phyloP scores from a whole-genome alignment of 1,140 invertebrate species.

The Orchesella cincta region DNA sequence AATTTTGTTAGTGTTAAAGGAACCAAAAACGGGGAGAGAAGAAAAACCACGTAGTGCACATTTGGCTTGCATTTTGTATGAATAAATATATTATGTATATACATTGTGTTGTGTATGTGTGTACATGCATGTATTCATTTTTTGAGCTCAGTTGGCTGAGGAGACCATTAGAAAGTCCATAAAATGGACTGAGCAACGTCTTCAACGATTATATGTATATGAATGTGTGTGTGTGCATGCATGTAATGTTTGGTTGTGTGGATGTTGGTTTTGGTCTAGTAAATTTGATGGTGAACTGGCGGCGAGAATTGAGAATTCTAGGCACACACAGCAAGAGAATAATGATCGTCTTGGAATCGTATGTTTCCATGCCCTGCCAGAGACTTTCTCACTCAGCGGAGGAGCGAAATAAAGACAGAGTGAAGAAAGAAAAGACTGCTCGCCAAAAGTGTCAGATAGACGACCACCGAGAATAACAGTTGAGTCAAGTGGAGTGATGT shows the following conservation, averaged over 20 bases:
- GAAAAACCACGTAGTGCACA: not conserved
- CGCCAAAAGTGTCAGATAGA: conserved; percentile 3
- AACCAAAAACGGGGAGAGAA: not conserved
- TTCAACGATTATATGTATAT: too few relatives aligned
- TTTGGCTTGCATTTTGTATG: not conserved
- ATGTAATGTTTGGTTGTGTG: not conserved
- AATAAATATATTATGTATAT: not conserved
- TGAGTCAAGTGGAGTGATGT: not conserved
- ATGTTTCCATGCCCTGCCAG: not conserved
- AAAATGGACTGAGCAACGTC: too few relatives aligned
- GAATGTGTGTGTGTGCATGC: not conserved
- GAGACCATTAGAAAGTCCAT: too few relatives aligned
- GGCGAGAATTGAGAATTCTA: conserved; percentile 6
- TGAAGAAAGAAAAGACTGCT: not conserved
- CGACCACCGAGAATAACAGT: not conserved
- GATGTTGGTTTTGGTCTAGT: not conserved
- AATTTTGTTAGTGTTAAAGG: not conserved
- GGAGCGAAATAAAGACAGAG: not conserved
- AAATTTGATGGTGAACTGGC: not conserved
- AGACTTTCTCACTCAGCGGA: not conserved
- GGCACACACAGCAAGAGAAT: conserved; percentile 7
- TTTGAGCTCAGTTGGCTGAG: too few relatives aligned
- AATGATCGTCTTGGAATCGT: conserved; percentile 1
- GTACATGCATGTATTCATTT: not conserved
- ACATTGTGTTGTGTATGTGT: not conserved